Evolutionary conservation across 2,888 invertebrate species (phyloP), one percentile per base, ranked within the genome.

Genomic region (Flexamia atlantica): DNA sequence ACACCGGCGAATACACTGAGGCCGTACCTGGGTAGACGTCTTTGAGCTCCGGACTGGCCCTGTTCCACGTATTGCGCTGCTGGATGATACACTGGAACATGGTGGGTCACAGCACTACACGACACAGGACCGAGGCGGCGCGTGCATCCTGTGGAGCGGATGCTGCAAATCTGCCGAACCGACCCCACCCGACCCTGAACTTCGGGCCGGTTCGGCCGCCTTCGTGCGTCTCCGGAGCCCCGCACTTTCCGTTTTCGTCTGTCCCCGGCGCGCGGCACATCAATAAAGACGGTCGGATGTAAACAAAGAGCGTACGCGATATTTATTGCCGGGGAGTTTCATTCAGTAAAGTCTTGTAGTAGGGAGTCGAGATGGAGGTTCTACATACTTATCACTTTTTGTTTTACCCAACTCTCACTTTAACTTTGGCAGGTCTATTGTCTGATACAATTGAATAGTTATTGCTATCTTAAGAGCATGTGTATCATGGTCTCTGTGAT

Each of bases 51-150:
- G 94, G 94, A 89, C 93, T 93, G 86, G 93, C 93, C 90, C 93
- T 93, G 89, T 93, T 93, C 95, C 95, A 95, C 89, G 95, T 95
- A 90, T 94, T 94, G 89, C 93, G 93, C 91, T 95, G 95, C 91
- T 95, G 95, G 89, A 95, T 95, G 89, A 95, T 95, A 90, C 95
- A 96, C 92, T 95, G 95, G 91, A 95, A 95, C 95, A 95, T 95
- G 89, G 17, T 60, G 17, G 20, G 36, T 10, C 60, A 64, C 57
- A 64, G 28, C 81, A 57, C 28, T 64, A 46, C 36, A 68, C 23
- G n/a, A 20, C 20, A 9, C 28, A 28, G 20, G n/a, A 42, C 82
- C 30, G 32, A 7, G 42, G 46, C 23, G 23, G 60, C 42, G 32
- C 82, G 46, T 42, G 57, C 57, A 68, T 76, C 70, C 12, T 60